These are phyloP conservation scores for Acrobasis repandana DNA, from an alignment of 2,888 invertebrate genomes.

Conservation along the genomic window DNA sequence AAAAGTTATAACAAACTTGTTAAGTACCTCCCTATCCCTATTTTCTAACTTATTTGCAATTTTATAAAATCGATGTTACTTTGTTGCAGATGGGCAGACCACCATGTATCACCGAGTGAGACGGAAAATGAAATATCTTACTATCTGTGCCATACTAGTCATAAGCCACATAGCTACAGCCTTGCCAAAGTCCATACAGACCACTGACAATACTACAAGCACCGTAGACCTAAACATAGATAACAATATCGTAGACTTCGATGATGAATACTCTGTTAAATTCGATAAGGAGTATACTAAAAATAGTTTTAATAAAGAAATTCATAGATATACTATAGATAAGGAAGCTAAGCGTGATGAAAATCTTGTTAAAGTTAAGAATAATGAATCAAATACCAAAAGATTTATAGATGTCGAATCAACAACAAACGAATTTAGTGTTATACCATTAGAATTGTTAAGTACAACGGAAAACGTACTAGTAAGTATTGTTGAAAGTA, in stretches of 20 bases:
- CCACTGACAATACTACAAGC: slow-evolving; percentile 29
- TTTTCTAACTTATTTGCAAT: neutral
- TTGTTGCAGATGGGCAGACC: slow-evolving; percentile 66
- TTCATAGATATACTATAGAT: slow-evolving; percentile 63
- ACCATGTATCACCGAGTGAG: slow-evolving; percentile 66
- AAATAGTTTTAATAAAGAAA: slow-evolving; percentile 57
- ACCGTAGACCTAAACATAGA: slow-evolving; percentile 46
- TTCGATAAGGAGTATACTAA: slow-evolving; percentile 59
- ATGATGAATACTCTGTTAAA: slow-evolving; percentile 65
- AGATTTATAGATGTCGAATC: slow-evolving; percentile 39
- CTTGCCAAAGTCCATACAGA: slow-evolving; percentile 47
- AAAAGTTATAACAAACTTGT: too few relatives aligned
- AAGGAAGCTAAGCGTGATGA: slow-evolving; percentile 42
- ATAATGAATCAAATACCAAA: slow-evolving; percentile 33
- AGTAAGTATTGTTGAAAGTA: slow-evolving; percentile 59
- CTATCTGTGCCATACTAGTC: slow-evolving; percentile 58
- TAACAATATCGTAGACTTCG: slow-evolving; percentile 72
- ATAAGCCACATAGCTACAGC: slow-evolving; percentile 43
- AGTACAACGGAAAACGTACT: slow-evolving; percentile 66
- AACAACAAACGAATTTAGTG: slow-evolving; percentile 58
- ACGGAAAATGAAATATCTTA: slow-evolving; percentile 60
- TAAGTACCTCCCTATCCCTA: too few relatives aligned
- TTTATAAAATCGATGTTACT: slow-evolving; percentile 17
- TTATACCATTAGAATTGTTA: slow-evolving; percentile 70
- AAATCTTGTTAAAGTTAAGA: slow-evolving; percentile 32